Conservation (phyloP, 35 echinoderm and acorn worm species). For the Ptychodera flava region DNA sequence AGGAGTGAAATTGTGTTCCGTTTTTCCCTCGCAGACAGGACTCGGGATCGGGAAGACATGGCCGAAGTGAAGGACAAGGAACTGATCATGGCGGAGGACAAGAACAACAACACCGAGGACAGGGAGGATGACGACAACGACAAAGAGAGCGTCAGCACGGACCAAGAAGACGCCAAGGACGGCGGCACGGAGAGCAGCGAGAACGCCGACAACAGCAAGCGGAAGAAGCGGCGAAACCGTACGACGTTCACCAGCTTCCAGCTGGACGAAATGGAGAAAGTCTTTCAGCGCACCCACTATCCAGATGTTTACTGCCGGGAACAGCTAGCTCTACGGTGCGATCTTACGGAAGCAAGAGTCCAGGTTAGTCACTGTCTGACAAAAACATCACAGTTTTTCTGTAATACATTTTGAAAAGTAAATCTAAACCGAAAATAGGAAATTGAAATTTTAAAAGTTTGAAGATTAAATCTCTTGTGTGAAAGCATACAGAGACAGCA, state of each 20-base stretch:
- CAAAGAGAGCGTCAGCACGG: not conserved
- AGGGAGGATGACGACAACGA: not conserved
- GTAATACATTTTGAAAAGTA: no score
- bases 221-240: slow-evolving; percentile 91
- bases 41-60: no score
- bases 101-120: not conserved
- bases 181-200: not conserved
- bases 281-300: slow-evolving; percentile 95
- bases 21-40: no score
- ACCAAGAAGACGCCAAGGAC: not conserved
- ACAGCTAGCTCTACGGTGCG: slow-evolving; percentile 86
- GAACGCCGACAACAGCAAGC: slow-evolving; percentile 64
- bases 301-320: slow-evolving; percentile 96
- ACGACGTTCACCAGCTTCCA: slow-evolving; percentile 99
- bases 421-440: no score
- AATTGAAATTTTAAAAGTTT: no score
- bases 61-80: not conserved
- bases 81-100: not conserved
- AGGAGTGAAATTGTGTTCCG: no score
- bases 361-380: no score
- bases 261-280: slow-evolving; percentile 96
- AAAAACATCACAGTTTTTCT: no score
- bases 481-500: no score
- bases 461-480: no score
- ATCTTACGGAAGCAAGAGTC: slow-evolving; percentile 92